phyloP scores from a whole-genome alignment of 2,113 vertebrate genomes.

The Bubalus kerabau region DNA sequence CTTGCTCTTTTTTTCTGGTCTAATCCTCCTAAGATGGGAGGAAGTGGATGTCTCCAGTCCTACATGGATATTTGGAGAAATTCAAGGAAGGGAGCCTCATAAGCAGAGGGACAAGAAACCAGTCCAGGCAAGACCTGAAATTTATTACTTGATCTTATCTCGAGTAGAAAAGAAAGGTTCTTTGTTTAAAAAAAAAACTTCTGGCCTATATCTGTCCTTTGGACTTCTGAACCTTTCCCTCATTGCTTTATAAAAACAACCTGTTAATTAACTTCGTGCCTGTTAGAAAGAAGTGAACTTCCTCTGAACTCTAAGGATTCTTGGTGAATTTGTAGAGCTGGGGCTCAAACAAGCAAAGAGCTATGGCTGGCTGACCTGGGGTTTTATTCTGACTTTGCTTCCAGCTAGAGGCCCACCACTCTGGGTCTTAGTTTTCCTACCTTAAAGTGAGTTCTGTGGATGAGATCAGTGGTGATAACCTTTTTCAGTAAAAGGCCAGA shows the following conservation, averaged over 20 bases:
- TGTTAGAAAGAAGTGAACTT: not conserved
- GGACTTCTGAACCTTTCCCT: not conserved
- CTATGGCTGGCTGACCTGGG: not conserved
- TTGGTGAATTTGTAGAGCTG: not conserved
- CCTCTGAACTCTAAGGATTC: not conserved
- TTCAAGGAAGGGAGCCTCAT: not conserved
- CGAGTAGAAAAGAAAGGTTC: constrained; percentile 5
- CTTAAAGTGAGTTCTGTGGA: not conserved
- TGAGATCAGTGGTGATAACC: not conserved
- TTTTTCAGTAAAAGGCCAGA: not conserved
- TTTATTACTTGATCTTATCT: constrained; percentile 39
- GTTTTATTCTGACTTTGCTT: not conserved
- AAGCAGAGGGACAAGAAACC: not conserved
- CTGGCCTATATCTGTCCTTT: not conserved
- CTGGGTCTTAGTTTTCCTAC: not conserved
- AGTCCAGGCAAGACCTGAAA: not conserved
- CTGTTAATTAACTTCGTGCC: not conserved
- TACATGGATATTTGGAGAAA: not conserved
- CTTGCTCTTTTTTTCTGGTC: not conserved
- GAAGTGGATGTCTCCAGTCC: not conserved
- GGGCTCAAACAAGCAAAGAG: not conserved
- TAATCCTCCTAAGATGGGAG: not conserved
- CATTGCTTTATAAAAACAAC: not conserved
- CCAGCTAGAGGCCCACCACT: not conserved
- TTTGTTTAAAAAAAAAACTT: not conserved